phyloP scores from a whole-genome alignment of 1,140 invertebrate genomes.

The Adoxophyes honmai region DNA sequence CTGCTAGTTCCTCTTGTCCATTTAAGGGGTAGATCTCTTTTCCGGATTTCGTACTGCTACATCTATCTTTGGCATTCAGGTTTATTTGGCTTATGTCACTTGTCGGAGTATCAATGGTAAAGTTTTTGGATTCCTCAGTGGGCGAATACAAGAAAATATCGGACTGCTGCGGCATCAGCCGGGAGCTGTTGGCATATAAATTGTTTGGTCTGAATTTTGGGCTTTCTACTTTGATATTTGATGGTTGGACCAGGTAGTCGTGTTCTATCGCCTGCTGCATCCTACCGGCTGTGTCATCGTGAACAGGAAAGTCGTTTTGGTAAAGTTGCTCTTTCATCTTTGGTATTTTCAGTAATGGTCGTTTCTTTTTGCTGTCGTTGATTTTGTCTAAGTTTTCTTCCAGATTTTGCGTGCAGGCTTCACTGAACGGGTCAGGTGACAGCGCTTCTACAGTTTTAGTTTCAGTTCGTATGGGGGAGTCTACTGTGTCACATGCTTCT shows the following conservation, averaged over 20 bases:
- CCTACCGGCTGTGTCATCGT: constrained; percentile 47
- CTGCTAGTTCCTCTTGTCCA: constrained; percentile 86
- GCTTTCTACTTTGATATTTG: constrained; percentile 78
- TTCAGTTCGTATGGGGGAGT: constrained; percentile 39
- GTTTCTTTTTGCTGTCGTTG: constrained; percentile 41
- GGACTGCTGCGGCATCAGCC: constrained; percentile 58
- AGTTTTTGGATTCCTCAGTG: constrained; percentile 67
- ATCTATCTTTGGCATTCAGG: constrained; percentile 63
- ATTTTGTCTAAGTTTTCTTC: constrained; percentile 51
- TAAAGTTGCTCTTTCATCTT: constrained; percentile 65
- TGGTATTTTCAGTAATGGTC: constrained; percentile 56
- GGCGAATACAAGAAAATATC: constrained; percentile 66
- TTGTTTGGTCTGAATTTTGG: constrained; percentile 69
- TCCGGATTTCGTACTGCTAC: constrained; percentile 61
- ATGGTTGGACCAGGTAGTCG: constrained; percentile 79
- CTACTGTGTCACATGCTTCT: constrained; percentile 58
- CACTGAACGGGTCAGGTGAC: constrained; percentile 68
- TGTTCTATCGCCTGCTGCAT: constrained; percentile 75
- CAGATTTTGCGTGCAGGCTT: constrained; percentile 68
- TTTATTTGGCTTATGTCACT: constrained; percentile 72
- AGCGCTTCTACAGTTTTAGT: constrained; percentile 22
- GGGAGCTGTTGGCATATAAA: constrained; percentile 67
- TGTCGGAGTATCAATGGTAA: constrained; percentile 65
- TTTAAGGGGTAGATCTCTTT: constrained; percentile 58
- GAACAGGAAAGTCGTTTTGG: constrained; percentile 62